Conservation (phyloP, 2,888 invertebrate species). For the Epinotia nisella region DNA sequence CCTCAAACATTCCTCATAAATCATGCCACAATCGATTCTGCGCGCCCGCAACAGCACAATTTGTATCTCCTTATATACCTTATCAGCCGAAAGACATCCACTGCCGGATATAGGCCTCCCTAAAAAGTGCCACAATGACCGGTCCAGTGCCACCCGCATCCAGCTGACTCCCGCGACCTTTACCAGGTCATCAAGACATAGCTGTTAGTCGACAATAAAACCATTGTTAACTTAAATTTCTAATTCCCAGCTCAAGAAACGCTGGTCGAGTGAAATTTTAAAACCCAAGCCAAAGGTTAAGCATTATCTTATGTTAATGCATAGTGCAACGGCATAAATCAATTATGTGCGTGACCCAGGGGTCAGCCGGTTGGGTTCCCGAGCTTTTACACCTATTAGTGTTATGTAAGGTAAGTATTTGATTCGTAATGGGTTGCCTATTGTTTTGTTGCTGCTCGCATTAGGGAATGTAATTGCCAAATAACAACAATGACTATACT, state of each 20-base stretch:
- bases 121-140: too few species aligned
- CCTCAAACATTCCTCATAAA: too few species aligned
- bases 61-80: too few species aligned
- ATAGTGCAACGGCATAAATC: constrained; percentile 78
- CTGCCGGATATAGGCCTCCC: too few species aligned
- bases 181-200: too few species aligned
- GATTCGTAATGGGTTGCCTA: constrained; percentile 47
- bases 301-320: constrained; percentile 84
- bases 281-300: constrained; percentile 79
- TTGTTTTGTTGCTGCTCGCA: constrained; percentile 24
- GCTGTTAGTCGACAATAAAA: background rate
- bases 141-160: too few species aligned
- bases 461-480: background rate
- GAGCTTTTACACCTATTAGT: constrained; percentile 70
- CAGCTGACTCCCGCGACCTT: too few species aligned
- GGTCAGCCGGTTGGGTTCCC: constrained; percentile 71
- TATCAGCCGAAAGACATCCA: too few species aligned
- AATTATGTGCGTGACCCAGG: constrained; percentile 80
- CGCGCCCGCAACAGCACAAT: too few species aligned
- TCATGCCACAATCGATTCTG: too few species aligned
- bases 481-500: background rate
- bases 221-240: constrained; percentile 38
- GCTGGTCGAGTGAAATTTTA: constrained; percentile 75
- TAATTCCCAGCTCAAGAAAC: constrained; percentile 53
- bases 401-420: constrained; percentile 60